Base-by-base conservation (phyloP, 2,888 invertebrate species). In the Xanthia icteritia region DNA sequence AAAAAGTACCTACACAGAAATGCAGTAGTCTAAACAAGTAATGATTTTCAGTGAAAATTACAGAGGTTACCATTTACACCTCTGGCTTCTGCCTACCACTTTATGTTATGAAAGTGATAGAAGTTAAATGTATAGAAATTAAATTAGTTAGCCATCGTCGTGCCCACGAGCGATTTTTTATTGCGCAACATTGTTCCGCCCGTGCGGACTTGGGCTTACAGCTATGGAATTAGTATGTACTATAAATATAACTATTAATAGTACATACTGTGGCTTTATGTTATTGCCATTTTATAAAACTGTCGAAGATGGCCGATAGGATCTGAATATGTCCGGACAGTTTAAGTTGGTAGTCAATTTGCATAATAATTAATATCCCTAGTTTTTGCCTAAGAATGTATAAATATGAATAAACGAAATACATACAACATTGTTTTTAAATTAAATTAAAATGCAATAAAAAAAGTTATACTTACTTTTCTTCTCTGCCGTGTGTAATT, bases 401-500 rank as follows among this genome's bases (percentile, higher is more conserved):
- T 51, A 48, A 5, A 54, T 15, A 31, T 31, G 0, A 31, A 31
- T 17, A 48, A 51, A 51, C 20, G 3, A 20, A n/a, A 39, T 63
- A 39, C 23, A 13, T 23, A 63, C 31, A 13, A 23, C 5, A 23
- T n/a, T 36, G 23, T 68, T 42, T 27, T 23, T 13, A 17, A 17
- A 23, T n/a, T 5, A 39, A 27, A 56, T 48, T 6, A 13, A 20
- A 48, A 39, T 51, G 2, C 15, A 76, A 65, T 51, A 54, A 36
- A 64, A n/a, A 73, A 69, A 60, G 23, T 31, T 36, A 17, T 4
- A 81, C 84, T 83, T 83, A 88, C 89, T 81, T 85, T 89, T 78
- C 67, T 89, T 65, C 74, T 73, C 66, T 87, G 87, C 27, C 89
- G 82, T 61, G 82, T 82, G 65, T 88, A 89, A 51, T 80, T 81